Evolutionary conservation across 2,113 vertebrate species (phyloP).

Genomic region (Amazona guildingii): DNA sequence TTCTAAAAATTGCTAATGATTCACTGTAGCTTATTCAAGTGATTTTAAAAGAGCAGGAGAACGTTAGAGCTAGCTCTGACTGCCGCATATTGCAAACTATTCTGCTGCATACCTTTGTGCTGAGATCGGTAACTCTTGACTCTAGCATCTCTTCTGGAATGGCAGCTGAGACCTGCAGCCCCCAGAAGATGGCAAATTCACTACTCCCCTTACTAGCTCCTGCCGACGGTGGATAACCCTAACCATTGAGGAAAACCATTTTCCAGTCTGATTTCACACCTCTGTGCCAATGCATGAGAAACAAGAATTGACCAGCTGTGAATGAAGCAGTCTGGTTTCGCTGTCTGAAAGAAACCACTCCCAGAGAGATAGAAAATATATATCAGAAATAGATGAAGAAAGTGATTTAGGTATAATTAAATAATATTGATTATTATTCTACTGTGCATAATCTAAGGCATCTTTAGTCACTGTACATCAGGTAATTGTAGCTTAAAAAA

Average conservation of each 20-base stretch:
- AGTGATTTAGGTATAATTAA: fast-evolving
- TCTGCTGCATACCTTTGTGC: background rate
- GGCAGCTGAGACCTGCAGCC: background rate
- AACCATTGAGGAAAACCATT: background rate
- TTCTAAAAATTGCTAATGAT: background rate
- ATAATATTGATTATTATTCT: background rate
- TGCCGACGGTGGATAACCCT: background rate
- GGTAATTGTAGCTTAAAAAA: background rate
- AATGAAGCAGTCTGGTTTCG: background rate
- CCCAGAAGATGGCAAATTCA: background rate
- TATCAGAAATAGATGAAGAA: background rate
- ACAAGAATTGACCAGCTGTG: background rate
- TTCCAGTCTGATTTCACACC: background rate
- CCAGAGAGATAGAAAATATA: background rate
- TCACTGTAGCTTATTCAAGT: background rate
- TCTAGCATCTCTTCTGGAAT: background rate
- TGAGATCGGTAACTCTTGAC: background rate
- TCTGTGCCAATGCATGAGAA: background rate
- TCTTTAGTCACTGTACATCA: background rate
- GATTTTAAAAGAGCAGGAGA: background rate
- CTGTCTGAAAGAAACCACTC: background rate
- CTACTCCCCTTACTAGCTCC: background rate
- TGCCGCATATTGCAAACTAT: background rate
- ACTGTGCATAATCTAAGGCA: constrained; percentile 1
- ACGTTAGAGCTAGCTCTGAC: background rate